Evolutionary conservation across 2,113 vertebrate genomes (phyloP).

Genomic region (Rhineura floridana): DNA sequence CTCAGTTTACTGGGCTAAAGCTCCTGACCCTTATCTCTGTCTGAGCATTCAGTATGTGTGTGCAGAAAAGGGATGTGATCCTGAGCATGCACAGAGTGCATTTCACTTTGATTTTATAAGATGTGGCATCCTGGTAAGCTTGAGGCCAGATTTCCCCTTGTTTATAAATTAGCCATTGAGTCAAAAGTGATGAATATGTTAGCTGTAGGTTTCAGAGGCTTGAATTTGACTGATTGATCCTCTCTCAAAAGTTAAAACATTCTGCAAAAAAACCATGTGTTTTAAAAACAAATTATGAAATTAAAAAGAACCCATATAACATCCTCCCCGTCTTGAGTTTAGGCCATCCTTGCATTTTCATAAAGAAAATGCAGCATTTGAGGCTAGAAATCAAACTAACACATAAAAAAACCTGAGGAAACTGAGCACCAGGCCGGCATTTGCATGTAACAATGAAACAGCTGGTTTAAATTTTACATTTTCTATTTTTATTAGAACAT

Average conservation of each 20-base stretch:
- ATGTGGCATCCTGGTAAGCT: too few relatives aligned
- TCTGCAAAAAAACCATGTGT: not conserved
- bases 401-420: not conserved
- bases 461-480: conserved; percentile 67
- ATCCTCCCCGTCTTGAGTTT: fast-evolving
- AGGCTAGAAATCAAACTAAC: fast-evolving
- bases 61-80: not conserved
- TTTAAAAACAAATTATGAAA: not conserved
- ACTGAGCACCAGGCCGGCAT: conserved; percentile 20
- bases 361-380: not conserved
- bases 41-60: not conserved
- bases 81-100: not conserved
- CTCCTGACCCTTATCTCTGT: not conserved
- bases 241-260: not conserved
- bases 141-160: too few relatives aligned
- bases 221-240: not conserved
- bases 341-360: not conserved
- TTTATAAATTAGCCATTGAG: not conserved
- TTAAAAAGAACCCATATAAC: not conserved
- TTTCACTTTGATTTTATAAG: not conserved
- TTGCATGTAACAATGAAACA: conserved; percentile 51
- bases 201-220: not conserved
- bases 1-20: not conserved
- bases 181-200: not conserved
- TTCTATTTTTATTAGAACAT: conserved; percentile 74